phyloP scores from a whole-genome alignment of 1,140 invertebrate species.

The Meteorus sp. region DNA sequence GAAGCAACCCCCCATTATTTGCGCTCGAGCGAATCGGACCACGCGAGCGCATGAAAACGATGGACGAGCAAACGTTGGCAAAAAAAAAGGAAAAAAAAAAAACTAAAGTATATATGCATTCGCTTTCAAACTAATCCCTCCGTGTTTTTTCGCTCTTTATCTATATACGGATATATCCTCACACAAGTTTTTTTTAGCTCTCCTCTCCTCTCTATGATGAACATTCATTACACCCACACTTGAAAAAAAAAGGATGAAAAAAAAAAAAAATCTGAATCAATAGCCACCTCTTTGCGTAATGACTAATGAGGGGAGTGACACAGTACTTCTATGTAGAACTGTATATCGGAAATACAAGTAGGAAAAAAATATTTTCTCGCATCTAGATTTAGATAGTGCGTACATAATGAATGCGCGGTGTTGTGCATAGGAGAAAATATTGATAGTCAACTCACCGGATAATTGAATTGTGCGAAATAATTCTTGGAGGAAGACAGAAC shows the following conservation, averaged over 20 bases:
- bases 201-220: constrained; percentile 7
- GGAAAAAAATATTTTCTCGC: neutral
- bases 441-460: constrained; percentile 10
- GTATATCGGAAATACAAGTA: neutral
- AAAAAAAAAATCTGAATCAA: constrained; percentile 11
- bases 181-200: constrained; percentile 1
- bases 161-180: no score
- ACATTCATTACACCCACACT: constrained; percentile 10
- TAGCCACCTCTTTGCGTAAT: constrained; percentile 24
- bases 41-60: constrained; percentile 18
- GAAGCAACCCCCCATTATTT: constrained; percentile 28
- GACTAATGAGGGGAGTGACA: constrained; percentile 11
- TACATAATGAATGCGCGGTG: neutral
- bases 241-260: constrained; percentile 16
- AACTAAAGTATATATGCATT: constrained; percentile 9
- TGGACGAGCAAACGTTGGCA: constrained; percentile 10
- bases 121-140: constrained; percentile 16
- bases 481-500: neutral
- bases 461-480: neutral
- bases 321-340: neutral
- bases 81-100: constrained; percentile 12
- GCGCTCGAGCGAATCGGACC: constrained; percentile 28
- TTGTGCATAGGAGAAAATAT: neutral
- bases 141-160: constrained; percentile 9
- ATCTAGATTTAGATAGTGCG: neutral